Evolutionary conservation across 2,113 vertebrate species (phyloP), one percentile per base, ranked within the genome.

Genomic region (Psophia crepitans): DNA sequence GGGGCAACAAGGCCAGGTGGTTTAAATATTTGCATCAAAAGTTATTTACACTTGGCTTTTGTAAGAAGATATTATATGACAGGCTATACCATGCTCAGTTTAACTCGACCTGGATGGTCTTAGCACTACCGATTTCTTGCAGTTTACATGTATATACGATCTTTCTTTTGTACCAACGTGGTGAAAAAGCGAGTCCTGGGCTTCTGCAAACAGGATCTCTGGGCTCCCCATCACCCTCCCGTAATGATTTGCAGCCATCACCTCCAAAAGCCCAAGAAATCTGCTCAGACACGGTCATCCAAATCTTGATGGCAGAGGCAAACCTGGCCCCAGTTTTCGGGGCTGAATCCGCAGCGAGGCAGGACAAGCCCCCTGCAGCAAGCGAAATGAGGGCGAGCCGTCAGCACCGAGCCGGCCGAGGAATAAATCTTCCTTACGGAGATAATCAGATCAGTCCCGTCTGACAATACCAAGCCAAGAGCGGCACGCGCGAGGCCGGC

Each of bases 381-480:
- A n/a, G 41, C 8, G 5, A 58, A 80, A 20, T 2, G 28, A 23
- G n/a, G 26, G 37, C 4, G 1, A 68, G 54, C 22, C 1, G 1
- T 32, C 69, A 44, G 54, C 56, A 26, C 43, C 9, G 43, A 76
- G 49, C 17, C 39, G 37, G 19, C 0, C 0, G 32, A 32, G 37
- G 64, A 64, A 81, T 44, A 57, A 57, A 63, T 57, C 68, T 51
- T 61, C 61, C 43, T 61, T 37, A 41, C 7, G 2, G 61, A 88
- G 43, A 53, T 35, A 46, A 84, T 26, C 49, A 41, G 27, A 53
- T 33, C 6, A 5, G 32, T 9, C 44, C 35, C 0, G 4, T 23
- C 37, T 24, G 12, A 32, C 9, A 13, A 60, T 8, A 44, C 19
- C 2, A 11, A 32, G 21, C 7, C 7, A 35, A 37, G 79, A 14